A percentile compares a stretch with the other conserved stretches of the same genome.
Evolutionary conservation across 2,113 vertebrate genomes (phyloP).

Genomic region (Oryzias javanicus): DNA sequence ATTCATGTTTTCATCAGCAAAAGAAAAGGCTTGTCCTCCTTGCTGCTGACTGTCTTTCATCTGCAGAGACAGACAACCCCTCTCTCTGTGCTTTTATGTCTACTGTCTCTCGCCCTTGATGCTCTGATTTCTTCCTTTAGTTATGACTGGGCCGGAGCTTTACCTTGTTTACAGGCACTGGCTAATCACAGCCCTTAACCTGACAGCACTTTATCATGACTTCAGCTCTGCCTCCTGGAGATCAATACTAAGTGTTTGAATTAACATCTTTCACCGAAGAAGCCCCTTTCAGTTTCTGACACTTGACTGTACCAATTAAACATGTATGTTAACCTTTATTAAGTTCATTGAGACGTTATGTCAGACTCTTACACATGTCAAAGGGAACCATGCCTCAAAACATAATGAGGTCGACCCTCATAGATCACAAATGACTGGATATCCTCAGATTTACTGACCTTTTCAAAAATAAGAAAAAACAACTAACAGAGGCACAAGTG

Average conservation of each 20-base stretch:
- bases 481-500: too few relatives aligned
- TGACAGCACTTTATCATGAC: constrained; percentile 1
- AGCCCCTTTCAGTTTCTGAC: too few relatives aligned
- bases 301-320: too few relatives aligned
- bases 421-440: too few relatives aligned
- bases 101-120: constrained; percentile 60
- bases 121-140: constrained; percentile 47
- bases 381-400: too few relatives aligned
- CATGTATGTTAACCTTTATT: too few relatives aligned
- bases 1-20: constrained; percentile 77
- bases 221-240: constrained; percentile 1
- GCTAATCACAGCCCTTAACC: constrained; percentile 20
- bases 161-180: constrained; percentile 6
- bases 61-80: constrained; percentile 61
- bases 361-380: too few relatives aligned
- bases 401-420: too few relatives aligned
- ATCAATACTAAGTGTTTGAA: not conserved
- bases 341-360: too few relatives aligned
- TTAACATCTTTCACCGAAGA: too few relatives aligned
- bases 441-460: too few relatives aligned
- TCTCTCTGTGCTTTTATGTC: constrained; percentile 58
- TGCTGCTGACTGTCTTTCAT: constrained; percentile 70
- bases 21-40: constrained; percentile 76
- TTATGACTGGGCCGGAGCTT: constrained; percentile 35
- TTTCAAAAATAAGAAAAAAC: too few relatives aligned